These are phyloP conservation scores for Drosophila fulvimacula DNA, from an alignment of 2,888 invertebrate genomes.

Conservation along the genomic window DNA sequence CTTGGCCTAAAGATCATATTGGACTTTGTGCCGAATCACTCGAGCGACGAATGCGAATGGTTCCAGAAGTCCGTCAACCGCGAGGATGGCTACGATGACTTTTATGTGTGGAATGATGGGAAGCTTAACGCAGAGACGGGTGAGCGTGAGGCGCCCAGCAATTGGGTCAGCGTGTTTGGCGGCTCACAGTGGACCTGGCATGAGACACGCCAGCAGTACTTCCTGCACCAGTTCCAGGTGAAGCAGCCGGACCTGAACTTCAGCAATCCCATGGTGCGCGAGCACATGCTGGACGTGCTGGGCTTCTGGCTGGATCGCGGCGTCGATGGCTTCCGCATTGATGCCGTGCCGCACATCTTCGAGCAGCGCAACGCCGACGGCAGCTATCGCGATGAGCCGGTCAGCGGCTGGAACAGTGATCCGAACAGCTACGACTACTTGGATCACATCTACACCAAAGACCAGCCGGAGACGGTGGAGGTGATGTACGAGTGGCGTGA, in stretches of 20 bases:
- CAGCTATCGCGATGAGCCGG: conserved; percentile 85
- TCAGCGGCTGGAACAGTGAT: conserved; percentile 85
- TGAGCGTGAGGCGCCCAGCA: conserved; percentile 64
- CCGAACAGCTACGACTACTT: conserved; percentile 86
- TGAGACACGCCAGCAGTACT: conserved; percentile 87
- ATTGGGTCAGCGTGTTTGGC: conserved; percentile 86
- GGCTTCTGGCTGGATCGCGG: conserved; percentile 91
- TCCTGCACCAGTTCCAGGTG: conserved; percentile 87
- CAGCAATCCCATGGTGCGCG: conserved; percentile 88
- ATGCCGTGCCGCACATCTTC: conserved; percentile 87
- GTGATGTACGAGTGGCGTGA: conserved; percentile 87
- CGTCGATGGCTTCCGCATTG: conserved; percentile 91
- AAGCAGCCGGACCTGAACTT: conserved; percentile 93
- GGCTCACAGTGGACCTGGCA: conserved; percentile 90
- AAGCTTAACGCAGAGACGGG: conserved; percentile 79
- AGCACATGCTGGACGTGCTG: conserved; percentile 88
- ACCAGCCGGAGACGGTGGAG: conserved; percentile 87
- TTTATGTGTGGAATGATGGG: conserved; percentile 90
- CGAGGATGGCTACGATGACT: conserved; percentile 88
- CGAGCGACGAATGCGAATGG: conserved; percentile 93
- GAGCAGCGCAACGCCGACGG: conserved; percentile 83
- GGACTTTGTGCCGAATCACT: conserved; percentile 90
- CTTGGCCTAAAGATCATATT: conserved; percentile 86
- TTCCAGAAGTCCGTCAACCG: conserved; percentile 89
- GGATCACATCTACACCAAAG: conserved; percentile 88